Evolutionary conservation across 2,888 invertebrate species (phyloP), one percentile per base, ranked within the genome.

Genomic region (Serripes groenlandicus): DNA sequence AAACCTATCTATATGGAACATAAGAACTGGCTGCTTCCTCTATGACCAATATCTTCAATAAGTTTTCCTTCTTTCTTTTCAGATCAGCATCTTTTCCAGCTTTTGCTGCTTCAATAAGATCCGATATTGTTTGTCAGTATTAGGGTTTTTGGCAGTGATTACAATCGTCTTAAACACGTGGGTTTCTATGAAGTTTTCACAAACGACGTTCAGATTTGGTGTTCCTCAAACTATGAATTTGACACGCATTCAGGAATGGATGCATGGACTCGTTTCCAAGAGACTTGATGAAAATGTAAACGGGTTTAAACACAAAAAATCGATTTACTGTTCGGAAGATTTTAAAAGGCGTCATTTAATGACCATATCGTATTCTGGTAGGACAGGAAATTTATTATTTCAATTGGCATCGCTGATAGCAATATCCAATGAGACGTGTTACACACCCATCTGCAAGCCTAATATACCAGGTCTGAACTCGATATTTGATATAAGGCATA

Each of bases 331-430:
- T 9, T 18, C 18, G 42, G 42, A 11, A 9, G 18, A 9, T 23
- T 56, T 56, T 23, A 11, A 23, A 18, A 9, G 60, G 26, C n/a
- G 18, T 7, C 60, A 60, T 26, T 60, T 60, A 26, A 64, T 64
- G 64, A 32, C 28, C 7, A 32, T 28, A 11, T 32, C 7, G 2
- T 11, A 28, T 32, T 9, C 30, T 2, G 64, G 64, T 32, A 26
- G 64, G n/a, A 64, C 64, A 3, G 64, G 64, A 3, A 64, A 64
- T 32, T 9, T 30, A 9, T n/a, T 64, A 18, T 64, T 64, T 32
- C 64, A 64, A 15, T 1, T 64, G 4, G 64, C 64, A 32, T n/a
- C 64, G 1, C n/a, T 64, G 64, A 32, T 64, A 21, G 64, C 32
- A 9, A 64, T 34, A 3, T 30, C 32, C 21, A 30, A 21, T 9